phyloP scores from a whole-genome alignment of 2,888 invertebrate genomes.

The Hyposoter dolosus region DNA sequence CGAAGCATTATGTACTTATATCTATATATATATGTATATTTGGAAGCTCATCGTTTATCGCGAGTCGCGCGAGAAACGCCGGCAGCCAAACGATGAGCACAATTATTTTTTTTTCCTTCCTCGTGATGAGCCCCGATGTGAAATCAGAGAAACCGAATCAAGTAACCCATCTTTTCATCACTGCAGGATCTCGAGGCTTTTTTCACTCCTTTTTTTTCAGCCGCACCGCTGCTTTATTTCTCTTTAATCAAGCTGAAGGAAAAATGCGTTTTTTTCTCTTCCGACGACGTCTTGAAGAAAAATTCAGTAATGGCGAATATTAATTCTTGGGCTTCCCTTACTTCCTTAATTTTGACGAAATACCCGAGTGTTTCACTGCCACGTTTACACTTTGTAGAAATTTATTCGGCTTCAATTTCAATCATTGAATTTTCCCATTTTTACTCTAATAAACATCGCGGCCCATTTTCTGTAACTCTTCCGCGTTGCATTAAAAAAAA shows the following conservation, averaged over 20 bases:
- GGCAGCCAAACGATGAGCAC: slow-evolving; percentile 43
- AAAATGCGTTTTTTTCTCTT: not conserved
- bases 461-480: not conserved
- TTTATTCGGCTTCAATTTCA: not conserved
- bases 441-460: not conserved
- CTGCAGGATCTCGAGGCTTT: not conserved
- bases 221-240: not conserved
- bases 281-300: not conserved
- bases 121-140: slow-evolving; percentile 42
- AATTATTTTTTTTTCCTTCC: slow-evolving; percentile 20
- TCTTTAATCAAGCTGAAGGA: slow-evolving; percentile 15
- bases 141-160: slow-evolving; percentile 52
- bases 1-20: not conserved
- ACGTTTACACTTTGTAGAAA: not conserved
- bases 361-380: not conserved
- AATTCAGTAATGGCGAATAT: not conserved
- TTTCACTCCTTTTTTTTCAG: not conserved
- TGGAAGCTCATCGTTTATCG: slow-evolving; percentile 64
- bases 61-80: slow-evolving; percentile 62
- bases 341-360: not conserved
- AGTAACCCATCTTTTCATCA: slow-evolving; percentile 50
- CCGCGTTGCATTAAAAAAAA: not conserved
- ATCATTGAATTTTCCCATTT: not conserved
- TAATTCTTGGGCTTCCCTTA: not conserved
- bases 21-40: not conserved